phyloP scores from a whole-genome alignment of 1,140 invertebrate species.

The Drosophila obscura region DNA sequence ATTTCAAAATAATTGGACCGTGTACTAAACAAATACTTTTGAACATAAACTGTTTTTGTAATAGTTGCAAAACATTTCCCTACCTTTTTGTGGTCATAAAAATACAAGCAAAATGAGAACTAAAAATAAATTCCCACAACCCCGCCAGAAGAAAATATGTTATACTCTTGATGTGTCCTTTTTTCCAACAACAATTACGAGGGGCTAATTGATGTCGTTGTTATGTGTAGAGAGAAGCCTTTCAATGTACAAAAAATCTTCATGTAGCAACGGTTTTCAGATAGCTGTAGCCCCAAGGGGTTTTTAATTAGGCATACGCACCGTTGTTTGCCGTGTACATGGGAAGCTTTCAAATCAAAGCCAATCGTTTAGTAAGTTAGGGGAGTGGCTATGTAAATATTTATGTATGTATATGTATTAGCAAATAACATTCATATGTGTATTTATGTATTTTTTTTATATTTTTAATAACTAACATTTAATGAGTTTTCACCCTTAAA shows the following conservation, averaged over 20 bases:
- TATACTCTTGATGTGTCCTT: not conserved
- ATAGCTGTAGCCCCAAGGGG: not conserved
- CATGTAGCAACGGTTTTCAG: not conserved
- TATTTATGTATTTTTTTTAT: slow-evolving; percentile 24
- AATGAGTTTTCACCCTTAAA: slow-evolving; percentile 36
- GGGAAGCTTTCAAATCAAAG: slow-evolving; percentile 31
- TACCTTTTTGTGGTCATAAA: too few species aligned
- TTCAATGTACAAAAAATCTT: slow-evolving; percentile 7
- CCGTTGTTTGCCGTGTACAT: slow-evolving; percentile 7
- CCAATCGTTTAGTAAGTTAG: slow-evolving; percentile 6
- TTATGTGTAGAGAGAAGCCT: not conserved
- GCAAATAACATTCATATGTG: slow-evolving; percentile 1
- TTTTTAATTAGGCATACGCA: slow-evolving; percentile 46
- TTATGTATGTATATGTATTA: slow-evolving; percentile 25
- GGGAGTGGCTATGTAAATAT: slow-evolving; percentile 10
- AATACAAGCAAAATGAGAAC: too few species aligned
- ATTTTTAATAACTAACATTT: slow-evolving; percentile 68
- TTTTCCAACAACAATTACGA: not conserved
- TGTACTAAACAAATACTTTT: too few species aligned
- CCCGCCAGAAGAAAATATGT: not conserved
- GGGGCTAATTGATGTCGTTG: slow-evolving; percentile 19
- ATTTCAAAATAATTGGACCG: too few species aligned
- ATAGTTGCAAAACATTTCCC: too few species aligned
- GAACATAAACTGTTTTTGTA: too few species aligned
- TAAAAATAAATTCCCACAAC: too few species aligned